These are phyloP conservation scores for Takifugu rubripes DNA, from an alignment of 2,797 vertebrate genomes.

Conservation along the genomic window DNA sequence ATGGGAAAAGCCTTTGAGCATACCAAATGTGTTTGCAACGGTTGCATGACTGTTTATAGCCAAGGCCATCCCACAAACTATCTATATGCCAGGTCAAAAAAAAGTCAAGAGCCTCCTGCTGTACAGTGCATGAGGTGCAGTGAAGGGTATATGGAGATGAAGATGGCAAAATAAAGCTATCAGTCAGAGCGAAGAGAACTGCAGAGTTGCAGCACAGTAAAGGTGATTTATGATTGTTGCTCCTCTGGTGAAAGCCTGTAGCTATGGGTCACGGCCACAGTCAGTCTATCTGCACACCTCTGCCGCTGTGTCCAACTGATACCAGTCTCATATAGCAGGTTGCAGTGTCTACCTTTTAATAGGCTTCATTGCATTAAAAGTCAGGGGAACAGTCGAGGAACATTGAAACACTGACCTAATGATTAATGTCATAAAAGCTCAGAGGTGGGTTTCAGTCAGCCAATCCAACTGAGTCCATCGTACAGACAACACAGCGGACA, in stretches of 20 bases:
- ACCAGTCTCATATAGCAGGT: constrained; percentile 50
- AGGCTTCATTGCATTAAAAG: constrained; percentile 33
- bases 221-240: constrained; percentile 56
- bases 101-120: constrained; percentile 29
- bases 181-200: constrained; percentile 38
- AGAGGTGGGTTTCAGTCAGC: neutral
- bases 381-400: constrained; percentile 10
- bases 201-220: constrained; percentile 51
- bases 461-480: no score
- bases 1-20: constrained; percentile 8
- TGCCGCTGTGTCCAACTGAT: constrained; percentile 40
- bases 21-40: neutral
- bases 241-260: constrained; percentile 41
- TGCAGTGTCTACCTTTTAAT: constrained; percentile 12
- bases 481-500: no score
- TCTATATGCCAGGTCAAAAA: constrained; percentile 26
- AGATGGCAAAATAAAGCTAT: constrained; percentile 47
- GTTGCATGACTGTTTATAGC: constrained; percentile 3
- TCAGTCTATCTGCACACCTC: constrained; percentile 39
- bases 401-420: neutral
- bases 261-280: constrained; percentile 50
- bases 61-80: constrained; percentile 11
- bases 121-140: constrained; percentile 19
- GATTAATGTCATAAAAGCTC: neutral
- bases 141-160: constrained; percentile 15